A percentile compares a stretch with the other conserved stretches of the same genome.
Evolutionary conservation across 2,888 invertebrate genomes (phyloP).

Genomic region (Pilophorus perplexus): DNA sequence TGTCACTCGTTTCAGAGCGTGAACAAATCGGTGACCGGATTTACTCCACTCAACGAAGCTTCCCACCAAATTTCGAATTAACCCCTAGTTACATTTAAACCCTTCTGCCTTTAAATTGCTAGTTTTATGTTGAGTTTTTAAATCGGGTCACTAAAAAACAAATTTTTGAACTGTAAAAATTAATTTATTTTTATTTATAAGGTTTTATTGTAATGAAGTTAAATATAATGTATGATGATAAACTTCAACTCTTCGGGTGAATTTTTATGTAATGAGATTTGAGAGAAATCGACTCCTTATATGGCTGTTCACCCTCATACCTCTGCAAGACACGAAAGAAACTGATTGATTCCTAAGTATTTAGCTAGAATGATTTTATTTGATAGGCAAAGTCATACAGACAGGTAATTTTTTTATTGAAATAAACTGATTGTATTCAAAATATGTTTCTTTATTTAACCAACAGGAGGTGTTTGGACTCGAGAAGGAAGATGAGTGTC

Average conservation of each 20-base stretch:
- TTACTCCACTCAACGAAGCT: conserved; percentile 34
- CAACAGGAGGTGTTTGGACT: no score
- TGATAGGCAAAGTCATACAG: conserved; percentile 1
- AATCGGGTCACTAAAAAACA: no score
- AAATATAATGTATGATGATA: background rate
- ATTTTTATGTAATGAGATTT: conserved; percentile 30
- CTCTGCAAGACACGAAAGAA: conserved; percentile 5
- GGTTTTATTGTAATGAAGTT: conserved; percentile 10
- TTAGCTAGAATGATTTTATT: background rate
- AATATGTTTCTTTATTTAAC: no score
- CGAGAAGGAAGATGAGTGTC: no score
- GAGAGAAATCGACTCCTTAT: conserved; percentile 14
- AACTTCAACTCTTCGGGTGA: conserved; percentile 14
- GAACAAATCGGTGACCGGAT: conserved; percentile 21
- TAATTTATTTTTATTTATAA: conserved; percentile 14
- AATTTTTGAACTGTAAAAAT: conserved; percentile 12
- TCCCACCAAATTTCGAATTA: conserved; percentile 32
- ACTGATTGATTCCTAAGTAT: background rate
- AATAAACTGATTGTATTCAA: conserved; percentile 4
- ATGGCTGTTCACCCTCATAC: conserved; percentile 22
- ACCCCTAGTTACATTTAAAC: background rate
- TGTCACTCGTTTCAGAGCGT: background rate
- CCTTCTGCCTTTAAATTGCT: background rate
- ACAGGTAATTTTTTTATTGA: conserved; percentile 2
- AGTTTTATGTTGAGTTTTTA: conserved; percentile 29